A percentile compares a stretch with the other conserved stretches of the same genome.
phyloP scores from a whole-genome alignment of 2,888 invertebrate genomes.

The Himalopsyche kuldschensis region DNA sequence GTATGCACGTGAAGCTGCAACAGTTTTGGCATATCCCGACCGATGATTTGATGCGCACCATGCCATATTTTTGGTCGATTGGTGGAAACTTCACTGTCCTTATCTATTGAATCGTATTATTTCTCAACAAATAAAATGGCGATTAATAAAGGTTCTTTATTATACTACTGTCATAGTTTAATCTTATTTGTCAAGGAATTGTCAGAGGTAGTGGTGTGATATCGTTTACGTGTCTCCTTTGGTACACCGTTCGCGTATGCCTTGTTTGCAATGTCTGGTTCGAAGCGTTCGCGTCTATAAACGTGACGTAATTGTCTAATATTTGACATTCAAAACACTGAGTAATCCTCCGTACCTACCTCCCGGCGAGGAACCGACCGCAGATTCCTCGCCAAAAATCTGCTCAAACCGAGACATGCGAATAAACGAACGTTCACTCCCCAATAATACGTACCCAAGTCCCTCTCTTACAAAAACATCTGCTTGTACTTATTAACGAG shows the following conservation, averaged over 20 bases:
- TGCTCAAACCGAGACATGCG: background rate
- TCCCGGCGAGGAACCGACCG: background rate
- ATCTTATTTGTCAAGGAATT: no score
- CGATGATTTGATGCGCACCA: no score
- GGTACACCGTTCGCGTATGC: background rate
- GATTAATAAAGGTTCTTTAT: no score
- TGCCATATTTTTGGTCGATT: no score
- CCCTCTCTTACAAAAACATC: background rate
- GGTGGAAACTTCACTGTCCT: no score
- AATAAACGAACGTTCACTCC: background rate
- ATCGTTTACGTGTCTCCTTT: background rate
- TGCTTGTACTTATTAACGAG: no score
- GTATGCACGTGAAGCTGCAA: no score
- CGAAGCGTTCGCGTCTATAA: background rate
- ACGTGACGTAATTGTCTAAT: background rate
- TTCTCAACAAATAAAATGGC: no score
- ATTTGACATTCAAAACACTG: background rate
- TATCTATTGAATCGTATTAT: no score
- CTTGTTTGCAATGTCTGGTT: background rate
- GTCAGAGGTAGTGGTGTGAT: no score
- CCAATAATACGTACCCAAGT: background rate
- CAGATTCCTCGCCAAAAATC: background rate
- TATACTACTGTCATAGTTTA: no score
- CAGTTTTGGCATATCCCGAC: no score
- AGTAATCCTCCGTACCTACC: background rate